A percentile compares a stretch with the other conserved stretches of the same genome.
Conservation (phyloP, 2,888 invertebrate species). For the Tetramorium bicarinatum region DNA sequence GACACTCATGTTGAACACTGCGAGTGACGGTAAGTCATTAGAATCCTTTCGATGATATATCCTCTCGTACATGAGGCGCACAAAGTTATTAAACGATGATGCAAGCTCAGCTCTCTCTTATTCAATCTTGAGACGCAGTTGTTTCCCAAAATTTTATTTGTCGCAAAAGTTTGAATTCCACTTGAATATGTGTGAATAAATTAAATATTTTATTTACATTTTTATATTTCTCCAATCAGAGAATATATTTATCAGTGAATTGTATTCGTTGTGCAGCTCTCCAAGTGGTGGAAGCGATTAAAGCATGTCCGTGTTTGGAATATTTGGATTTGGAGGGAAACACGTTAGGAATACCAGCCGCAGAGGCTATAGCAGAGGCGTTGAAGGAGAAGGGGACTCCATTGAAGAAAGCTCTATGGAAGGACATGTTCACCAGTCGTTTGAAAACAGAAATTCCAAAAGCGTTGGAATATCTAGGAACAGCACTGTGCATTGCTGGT, state of each 20-base stretch:
- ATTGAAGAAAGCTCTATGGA: constrained; percentile 94
- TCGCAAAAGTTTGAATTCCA: background rate
- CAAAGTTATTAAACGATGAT: background rate
- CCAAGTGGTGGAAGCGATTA: constrained; percentile 92
- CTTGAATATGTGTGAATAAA: background rate
- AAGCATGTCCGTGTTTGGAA: constrained; percentile 90
- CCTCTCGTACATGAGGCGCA: background rate
- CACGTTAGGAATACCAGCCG: constrained; percentile 96
- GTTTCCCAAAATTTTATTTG: background rate
- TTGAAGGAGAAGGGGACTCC: constrained; percentile 93
- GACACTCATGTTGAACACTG: constrained; percentile 92
- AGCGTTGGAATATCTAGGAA: constrained; percentile 93
- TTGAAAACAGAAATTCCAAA: constrained; percentile 98
- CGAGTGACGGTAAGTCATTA: constrained; percentile 91
- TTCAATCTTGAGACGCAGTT: too few relatives aligned
- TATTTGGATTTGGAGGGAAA: constrained; percentile 96
- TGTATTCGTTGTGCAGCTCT: constrained; percentile 88
- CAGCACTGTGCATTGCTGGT: constrained; percentile 93
- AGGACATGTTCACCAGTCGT: constrained; percentile 98
- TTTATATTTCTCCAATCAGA: background rate
- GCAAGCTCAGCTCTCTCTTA: background rate
- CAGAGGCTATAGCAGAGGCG: constrained; percentile 93
- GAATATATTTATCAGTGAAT: background rate
- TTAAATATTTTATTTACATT: background rate
- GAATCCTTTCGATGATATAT: background rate